Conservation (phyloP, 1,140 invertebrate genomes). For the Leucophenga varia region DNA sequence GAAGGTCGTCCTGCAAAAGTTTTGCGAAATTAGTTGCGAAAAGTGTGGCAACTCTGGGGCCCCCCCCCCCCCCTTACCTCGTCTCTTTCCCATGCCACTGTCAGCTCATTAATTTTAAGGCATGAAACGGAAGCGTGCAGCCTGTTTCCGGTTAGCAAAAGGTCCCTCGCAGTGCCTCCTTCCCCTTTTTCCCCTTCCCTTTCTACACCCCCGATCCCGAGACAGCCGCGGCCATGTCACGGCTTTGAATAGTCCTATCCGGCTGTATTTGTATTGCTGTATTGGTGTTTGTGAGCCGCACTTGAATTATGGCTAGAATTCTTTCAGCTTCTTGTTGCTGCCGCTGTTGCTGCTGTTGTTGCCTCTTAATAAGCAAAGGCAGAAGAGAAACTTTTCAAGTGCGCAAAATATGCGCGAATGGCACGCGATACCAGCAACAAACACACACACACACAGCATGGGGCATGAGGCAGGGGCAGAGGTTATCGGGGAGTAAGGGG, state of each 20-base stretch:
- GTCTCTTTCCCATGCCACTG: slow-evolving; percentile 10
- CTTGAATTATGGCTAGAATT: slow-evolving; percentile 44
- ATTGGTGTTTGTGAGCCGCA: slow-evolving; percentile 21
- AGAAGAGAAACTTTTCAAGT: slow-evolving; percentile 41
- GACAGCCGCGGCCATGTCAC: slow-evolving; percentile 37
- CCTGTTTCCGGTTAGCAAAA: slow-evolving; percentile 40
- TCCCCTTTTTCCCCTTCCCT: no score
- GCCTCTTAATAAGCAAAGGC: slow-evolving; percentile 42
- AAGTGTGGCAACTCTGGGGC: slow-evolving; percentile 41
- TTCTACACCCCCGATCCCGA: slow-evolving; percentile 26
- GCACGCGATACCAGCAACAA: no score
- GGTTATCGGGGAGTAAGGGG: not conserved
- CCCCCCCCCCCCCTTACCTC: not conserved
- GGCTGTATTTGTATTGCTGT: slow-evolving; percentile 19
- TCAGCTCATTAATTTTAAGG: slow-evolving; percentile 50
- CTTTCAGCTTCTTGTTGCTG: slow-evolving; percentile 2
- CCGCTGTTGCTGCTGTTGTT: no score
- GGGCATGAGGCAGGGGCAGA: no score
- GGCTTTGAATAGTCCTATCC: slow-evolving; percentile 11
- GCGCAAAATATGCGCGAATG: slow-evolving; percentile 43
- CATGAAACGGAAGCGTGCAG: slow-evolving; percentile 49
- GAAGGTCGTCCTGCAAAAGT: slow-evolving; percentile 40
- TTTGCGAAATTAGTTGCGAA: slow-evolving; percentile 49
- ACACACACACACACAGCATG: no score
- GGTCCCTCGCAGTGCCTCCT: no score